Evolutionary conservation across 2,113 vertebrate species (phyloP).

Genomic region (Craseonycteris thonglongyai): DNA sequence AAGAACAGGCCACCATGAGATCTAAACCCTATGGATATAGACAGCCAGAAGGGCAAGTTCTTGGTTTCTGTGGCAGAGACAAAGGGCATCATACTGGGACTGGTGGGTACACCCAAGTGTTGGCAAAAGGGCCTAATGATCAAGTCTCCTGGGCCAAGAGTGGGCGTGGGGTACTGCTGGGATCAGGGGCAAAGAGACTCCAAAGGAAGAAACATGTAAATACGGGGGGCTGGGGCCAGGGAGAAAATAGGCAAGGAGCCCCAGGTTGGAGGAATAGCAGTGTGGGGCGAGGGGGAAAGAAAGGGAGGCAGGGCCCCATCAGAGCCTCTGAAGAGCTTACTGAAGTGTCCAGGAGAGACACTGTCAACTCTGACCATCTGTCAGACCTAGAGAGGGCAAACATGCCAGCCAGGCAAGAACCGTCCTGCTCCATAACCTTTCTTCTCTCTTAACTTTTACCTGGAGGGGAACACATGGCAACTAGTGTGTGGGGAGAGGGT

Average conservation of each 20-base stretch:
- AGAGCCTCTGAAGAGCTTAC: not conserved
- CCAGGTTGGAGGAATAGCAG: not conserved
- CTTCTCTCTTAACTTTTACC: not conserved
- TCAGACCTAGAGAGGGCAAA: not conserved
- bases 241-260: not conserved
- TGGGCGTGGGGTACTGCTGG: not conserved
- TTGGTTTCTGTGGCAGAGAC: not conserved
- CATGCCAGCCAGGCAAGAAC: not conserved
- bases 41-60: not conserved
- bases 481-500: not conserved
- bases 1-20: not conserved
- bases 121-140: not conserved
- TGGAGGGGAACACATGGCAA: not conserved
- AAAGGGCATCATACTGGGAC: not conserved
- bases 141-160: not conserved
- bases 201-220: not conserved
- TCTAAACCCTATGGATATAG: not conserved
- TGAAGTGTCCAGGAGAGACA: not conserved
- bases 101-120: not conserved
- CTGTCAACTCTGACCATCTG: not conserved
- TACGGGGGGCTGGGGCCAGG: not conserved
- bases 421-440: not conserved
- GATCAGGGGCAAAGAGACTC: not conserved
- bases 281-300: not conserved
- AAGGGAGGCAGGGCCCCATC: not conserved